Percentiles rank a stretch among this genome's conserved stretches.
Evolutionary conservation across 1,140 invertebrate species (phyloP).

Genomic region (Dysdera silvatica): DNA sequence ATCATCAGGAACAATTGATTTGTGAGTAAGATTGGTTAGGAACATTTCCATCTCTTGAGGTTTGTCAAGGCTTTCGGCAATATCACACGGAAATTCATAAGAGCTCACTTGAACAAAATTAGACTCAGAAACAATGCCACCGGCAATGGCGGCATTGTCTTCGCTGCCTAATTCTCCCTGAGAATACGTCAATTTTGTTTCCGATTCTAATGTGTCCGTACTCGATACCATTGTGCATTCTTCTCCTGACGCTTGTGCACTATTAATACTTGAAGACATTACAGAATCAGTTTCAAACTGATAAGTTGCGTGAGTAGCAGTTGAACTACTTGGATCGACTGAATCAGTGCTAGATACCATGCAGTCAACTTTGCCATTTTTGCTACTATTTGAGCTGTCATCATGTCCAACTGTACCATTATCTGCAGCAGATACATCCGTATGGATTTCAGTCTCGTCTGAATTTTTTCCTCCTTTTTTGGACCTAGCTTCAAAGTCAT

Average conservation of each 20-base stretch:
- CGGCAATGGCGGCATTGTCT: background rate
- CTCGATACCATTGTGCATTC: slow-evolving; percentile 62
- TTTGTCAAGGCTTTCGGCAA: too few species aligned
- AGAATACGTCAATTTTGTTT: slow-evolving; percentile 26
- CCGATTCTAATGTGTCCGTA: slow-evolving; percentile 56
- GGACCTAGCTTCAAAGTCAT: background rate
- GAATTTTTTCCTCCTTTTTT: slow-evolving; percentile 20
- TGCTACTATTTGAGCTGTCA: slow-evolving; percentile 25
- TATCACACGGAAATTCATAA: background rate
- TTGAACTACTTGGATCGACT: slow-evolving; percentile 45
- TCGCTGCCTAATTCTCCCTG: background rate
- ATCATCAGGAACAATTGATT: slow-evolving; percentile 22
- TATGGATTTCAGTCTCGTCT: slow-evolving; percentile 32
- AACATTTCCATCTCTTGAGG: slow-evolving; percentile 30
- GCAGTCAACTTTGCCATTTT: slow-evolving; percentile 41
- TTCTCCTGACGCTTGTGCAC: slow-evolving; percentile 51
- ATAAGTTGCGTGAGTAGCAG: slow-evolving; percentile 68
- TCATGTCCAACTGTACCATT: slow-evolving; percentile 17
- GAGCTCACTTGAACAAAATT: background rate
- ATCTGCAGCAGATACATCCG: slow-evolving; percentile 3
- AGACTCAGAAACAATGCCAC: background rate
- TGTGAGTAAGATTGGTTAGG: slow-evolving; percentile 25
- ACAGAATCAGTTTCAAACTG: slow-evolving; percentile 62
- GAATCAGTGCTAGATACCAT: slow-evolving; percentile 57
- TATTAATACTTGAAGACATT: slow-evolving; percentile 71